Evolutionary conservation across 53 echinoderm and acorn worm genomes (phyloP), one percentile per base, ranked within the genome.

Genomic region (Paracentrotus lividus): DNA sequence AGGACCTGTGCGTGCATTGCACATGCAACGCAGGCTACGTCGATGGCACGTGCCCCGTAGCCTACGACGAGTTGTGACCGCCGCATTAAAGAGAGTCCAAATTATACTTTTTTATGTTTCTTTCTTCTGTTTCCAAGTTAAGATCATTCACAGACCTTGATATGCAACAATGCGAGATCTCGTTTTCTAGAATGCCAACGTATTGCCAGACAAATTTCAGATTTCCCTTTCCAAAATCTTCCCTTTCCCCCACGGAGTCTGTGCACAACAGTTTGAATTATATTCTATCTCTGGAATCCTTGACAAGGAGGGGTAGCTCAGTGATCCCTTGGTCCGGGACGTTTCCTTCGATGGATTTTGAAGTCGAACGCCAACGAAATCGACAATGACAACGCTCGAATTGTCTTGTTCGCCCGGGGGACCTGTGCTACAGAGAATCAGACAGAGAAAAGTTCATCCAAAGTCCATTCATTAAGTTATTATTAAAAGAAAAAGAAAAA

Each of bases 231-330:
- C 44, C 44, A 27, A 81, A 47, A 45, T 81, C n/a, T 47, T 81
- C 44, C 49, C 26, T 81, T 81, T 81, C 81, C n/a, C 81, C 49
- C 47, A 49, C 81, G n/a, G 81, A 47, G 81, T 81, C 81, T 81
- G 81, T n/a, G 44, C 44, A 81, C 81, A 45, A 81, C 81, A 47
- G 27, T 45, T 47, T 34, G n/a, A 81, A 81, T 81, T 81, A 81
- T 81, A 8, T 21, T 45, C 45, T 47, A n/a, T 47, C 81, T 47
- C 27, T 27, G 47, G n/a, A 81, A 9, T 81, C 81, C n/a, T 45
- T 44, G 81, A 26, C 24, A 44, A 81, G 81, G 14, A n/a, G n/a
- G 81, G 14, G 34, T 64, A 64, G 64, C 29, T 64, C 27, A 64
- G 31, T 27, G n/a, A 47, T 42, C 18, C 81, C 77, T 14, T 47